Evolutionary conservation across 2,888 invertebrate genomes (phyloP).

Genomic region (Ernsta delagoae): DNA sequence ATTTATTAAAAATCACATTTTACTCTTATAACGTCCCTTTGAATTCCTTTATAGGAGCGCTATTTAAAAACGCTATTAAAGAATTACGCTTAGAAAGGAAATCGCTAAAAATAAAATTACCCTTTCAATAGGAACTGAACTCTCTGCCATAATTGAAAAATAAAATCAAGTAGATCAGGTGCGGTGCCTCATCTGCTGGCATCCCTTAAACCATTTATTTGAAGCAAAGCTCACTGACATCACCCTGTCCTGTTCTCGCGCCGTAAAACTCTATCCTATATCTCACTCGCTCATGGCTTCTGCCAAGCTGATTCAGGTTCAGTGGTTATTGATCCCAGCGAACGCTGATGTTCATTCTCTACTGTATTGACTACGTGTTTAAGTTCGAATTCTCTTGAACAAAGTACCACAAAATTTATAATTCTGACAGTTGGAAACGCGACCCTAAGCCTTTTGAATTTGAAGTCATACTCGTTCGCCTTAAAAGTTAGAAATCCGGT

Average conservation of each 20-base stretch:
- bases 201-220: constrained; percentile 64
- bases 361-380: constrained; percentile 48
- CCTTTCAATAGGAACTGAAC: constrained; percentile 43
- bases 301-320: constrained; percentile 74
- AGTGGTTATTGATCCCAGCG: constrained; percentile 78
- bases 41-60: constrained; percentile 5
- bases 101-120: constrained; percentile 42
- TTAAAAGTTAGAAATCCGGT: constrained; percentile 73
- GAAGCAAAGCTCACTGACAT: constrained; percentile 55
- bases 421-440: constrained; percentile 61
- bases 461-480: constrained; percentile 73
- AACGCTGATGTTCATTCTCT: constrained; percentile 50
- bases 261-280: constrained; percentile 45
- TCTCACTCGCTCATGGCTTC: constrained; percentile 64
- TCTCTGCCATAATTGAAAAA: constrained; percentile 66
- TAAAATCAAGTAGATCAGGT: constrained; percentile 80
- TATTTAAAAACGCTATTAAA: constrained; percentile 20
- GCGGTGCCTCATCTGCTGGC: constrained; percentile 67
- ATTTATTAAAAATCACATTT: neutral
- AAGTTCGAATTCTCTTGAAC: constrained; percentile 47
- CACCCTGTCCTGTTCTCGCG: constrained; percentile 56
- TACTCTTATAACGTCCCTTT: neutral
- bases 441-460: constrained; percentile 70
- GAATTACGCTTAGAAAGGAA: constrained; percentile 26
- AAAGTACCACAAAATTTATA: constrained; percentile 46